Percentiles rank a stretch among this genome's conserved stretches.
Evolutionary conservation across 2,797 vertebrate genomes (phyloP).

Genomic region (Neosilurus mollespiculum): DNA sequence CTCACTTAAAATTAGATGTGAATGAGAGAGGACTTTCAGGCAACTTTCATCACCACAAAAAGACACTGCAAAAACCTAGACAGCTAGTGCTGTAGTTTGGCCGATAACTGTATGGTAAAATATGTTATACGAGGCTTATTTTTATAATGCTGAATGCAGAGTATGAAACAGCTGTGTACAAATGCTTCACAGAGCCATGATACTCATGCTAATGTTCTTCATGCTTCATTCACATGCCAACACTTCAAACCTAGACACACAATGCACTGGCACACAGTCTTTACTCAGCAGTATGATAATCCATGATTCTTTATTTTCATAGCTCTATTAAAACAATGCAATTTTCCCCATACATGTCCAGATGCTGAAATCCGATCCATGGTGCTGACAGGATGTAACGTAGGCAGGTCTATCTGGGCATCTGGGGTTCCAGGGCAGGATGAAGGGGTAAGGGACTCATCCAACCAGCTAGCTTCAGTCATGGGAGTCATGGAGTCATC

Average conservation of each 20-base stretch:
- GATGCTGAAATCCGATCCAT: slow-evolving; percentile 88
- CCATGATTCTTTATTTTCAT: slow-evolving; percentile 23
- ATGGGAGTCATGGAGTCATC: slow-evolving; percentile 77
- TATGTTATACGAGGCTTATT: not conserved
- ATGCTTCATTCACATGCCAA: slow-evolving; percentile 43
- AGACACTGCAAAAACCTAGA: not conserved
- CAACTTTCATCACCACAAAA: slow-evolving; percentile 5
- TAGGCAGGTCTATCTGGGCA: slow-evolving; percentile 71
- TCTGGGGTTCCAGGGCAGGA: slow-evolving; percentile 70
- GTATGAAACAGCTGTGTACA: not conserved
- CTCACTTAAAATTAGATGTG: not conserved
- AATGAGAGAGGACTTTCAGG: not conserved
- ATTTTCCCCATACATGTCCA: slow-evolving; percentile 85
- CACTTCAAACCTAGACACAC: slow-evolving; percentile 25
- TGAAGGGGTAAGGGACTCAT: slow-evolving; percentile 74
- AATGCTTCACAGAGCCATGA: not conserved
- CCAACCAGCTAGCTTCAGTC: slow-evolving; percentile 81
- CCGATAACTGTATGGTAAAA: not conserved
- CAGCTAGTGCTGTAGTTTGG: not conserved
- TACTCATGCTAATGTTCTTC: slow-evolving; percentile 13
- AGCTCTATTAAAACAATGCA: slow-evolving; percentile 3
- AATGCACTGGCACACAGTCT: slow-evolving; percentile 9
- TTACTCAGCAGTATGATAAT: not conserved
- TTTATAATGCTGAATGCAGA: not conserved
- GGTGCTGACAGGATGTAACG: slow-evolving; percentile 65